Evolutionary conservation across 2,888 invertebrate species (phyloP), one percentile per base, ranked within the genome.

Genomic region (Platycheirus rosarum): DNA sequence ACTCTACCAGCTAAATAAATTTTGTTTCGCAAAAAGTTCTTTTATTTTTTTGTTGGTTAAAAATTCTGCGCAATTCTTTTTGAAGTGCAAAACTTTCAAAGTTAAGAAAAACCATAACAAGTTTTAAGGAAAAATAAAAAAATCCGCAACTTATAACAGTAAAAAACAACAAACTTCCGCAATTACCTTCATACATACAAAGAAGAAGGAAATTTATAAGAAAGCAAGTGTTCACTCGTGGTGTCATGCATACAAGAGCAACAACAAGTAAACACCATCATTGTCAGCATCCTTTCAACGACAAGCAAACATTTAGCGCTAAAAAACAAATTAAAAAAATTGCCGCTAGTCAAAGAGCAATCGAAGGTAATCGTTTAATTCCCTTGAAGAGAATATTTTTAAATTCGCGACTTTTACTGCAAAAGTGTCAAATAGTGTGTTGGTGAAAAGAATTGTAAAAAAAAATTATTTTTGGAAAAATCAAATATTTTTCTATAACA

Each of bases 181-280:
- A 79, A 79, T 40, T 16, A 40, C 18, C 16, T n/a, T 46, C 29
- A 6, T n/a, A 35, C 42, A 13, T 35, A 7, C 44, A 11, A 16
- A 32, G 9, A 53, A 23, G 9, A 53, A 62, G 26, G 9, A 51
- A 53, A 46, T 29, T 35, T 8, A 55, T 44, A 60, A 16, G 23
- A 44, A 60, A 46, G 49, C 55, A 65, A 63, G 74, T 79, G 74
- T 79, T 60, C 35, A 66, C 18, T 42, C 46, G 37, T 70, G 65
- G 80, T 80, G 80, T 80, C 80, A 80, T 76, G 80, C 80, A 65
- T 80, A 66, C 62, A 80, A 44, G 75, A 71, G 49, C 55, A 44
- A 62, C 62, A 62, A 51, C 23, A 44, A 76, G 70, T 80, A 70
- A 66, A 66, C 75, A 80, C 37, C 65, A 32, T 48, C 49, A 48